phyloP scores from a whole-genome alignment of 2,888 invertebrate genomes.

The Germaria angustata region DNA sequence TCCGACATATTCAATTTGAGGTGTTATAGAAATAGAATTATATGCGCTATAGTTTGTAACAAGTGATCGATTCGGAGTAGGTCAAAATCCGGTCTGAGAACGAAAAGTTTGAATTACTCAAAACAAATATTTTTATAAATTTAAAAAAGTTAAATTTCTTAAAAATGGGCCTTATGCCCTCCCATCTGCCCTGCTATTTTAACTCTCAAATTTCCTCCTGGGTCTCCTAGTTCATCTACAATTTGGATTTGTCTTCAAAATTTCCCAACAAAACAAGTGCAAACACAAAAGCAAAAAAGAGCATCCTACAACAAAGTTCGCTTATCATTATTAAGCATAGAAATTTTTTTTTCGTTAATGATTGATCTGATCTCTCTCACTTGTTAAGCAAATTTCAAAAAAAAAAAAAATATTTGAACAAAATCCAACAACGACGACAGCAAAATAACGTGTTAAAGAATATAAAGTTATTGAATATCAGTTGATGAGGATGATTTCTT shows the following conservation, averaged over 20 bases:
- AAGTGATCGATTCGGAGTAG: no score
- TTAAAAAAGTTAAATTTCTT: no score
- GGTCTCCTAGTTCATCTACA: constrained; percentile 7
- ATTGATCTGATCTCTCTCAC: constrained; percentile 62
- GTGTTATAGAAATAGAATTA: no score
- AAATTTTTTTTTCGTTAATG: constrained; percentile 62
- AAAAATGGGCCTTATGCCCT: no score
- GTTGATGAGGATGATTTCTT: constrained; percentile 42
- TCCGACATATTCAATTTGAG: no score
- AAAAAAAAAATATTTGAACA: neutral
- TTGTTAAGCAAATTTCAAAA: constrained; percentile 1
- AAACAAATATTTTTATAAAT: no score
- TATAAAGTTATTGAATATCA: constrained; percentile 64
- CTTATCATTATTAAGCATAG: constrained; percentile 62
- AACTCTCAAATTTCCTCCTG: constrained; percentile 30
- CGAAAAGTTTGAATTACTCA: no score
- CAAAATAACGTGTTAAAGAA: constrained; percentile 47
- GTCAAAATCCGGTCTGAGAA: no score
- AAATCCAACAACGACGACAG: constrained; percentile 5
- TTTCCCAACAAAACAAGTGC: constrained; percentile 50
- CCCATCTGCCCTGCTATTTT: no score
- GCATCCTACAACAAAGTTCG: constrained; percentile 46
- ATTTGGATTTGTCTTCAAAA: neutral
- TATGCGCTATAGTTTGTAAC: no score
- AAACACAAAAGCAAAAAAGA: constrained; percentile 14